These are phyloP conservation scores for Sebastes goodei DNA, from an alignment of 2,797 vertebrate genomes.

Conservation along the genomic window DNA sequence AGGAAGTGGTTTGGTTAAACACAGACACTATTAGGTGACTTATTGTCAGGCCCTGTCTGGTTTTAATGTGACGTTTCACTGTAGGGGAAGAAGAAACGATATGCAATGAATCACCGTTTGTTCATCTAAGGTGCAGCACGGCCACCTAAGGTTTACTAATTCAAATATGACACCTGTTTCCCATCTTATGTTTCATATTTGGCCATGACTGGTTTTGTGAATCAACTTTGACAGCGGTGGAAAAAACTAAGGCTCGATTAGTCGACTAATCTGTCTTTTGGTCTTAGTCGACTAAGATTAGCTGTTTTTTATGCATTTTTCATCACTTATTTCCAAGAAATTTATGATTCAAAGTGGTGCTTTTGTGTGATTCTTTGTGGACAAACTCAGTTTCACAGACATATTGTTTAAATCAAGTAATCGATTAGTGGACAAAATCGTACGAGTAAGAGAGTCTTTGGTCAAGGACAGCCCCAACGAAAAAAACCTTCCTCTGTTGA, in stretches of 20 bases:
- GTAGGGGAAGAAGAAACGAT: not conserved
- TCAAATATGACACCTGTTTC: not conserved
- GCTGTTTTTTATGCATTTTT: too few relatives aligned
- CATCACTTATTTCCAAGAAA: too few relatives aligned
- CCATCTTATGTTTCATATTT: not conserved
- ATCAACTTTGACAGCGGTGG: not conserved
- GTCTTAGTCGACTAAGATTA: too few relatives aligned
- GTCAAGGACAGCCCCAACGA: not conserved
- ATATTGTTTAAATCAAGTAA: too few relatives aligned
- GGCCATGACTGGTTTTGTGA: not conserved
- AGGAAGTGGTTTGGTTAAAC: slow-evolving; percentile 28
- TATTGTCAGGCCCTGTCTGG: slow-evolving; percentile 23
- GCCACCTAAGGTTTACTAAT: not conserved
- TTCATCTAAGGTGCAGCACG: not conserved
- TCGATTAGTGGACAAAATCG: too few relatives aligned
- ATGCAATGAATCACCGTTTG: slow-evolving; percentile 22
- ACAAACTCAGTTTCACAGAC: too few relatives aligned
- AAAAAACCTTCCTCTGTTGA: not conserved
- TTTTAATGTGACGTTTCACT: not conserved
- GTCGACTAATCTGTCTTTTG: too few relatives aligned
- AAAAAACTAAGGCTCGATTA: not conserved
- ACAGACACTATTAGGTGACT: slow-evolving; percentile 22
- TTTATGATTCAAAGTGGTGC: too few relatives aligned
- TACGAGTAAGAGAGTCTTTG: too few relatives aligned
- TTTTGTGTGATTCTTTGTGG: too few relatives aligned